Evolutionary conservation across 2,797 vertebrate genomes (phyloP).

Genomic region (Epinephelus coioides): DNA sequence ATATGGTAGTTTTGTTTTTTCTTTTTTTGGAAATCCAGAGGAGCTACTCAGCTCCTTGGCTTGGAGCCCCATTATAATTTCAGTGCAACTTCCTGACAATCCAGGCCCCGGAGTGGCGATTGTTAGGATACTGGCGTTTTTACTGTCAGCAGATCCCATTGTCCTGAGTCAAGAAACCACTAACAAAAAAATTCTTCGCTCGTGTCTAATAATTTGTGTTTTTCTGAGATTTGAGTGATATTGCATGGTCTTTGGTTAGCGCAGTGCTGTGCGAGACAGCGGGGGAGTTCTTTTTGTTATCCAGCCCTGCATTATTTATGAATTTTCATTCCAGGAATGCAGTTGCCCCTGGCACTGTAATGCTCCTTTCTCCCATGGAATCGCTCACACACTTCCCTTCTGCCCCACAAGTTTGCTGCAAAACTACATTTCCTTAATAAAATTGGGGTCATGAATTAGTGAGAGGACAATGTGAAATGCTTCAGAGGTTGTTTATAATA

Average conservation of each 20-base stretch:
- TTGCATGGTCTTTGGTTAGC: slow-evolving; percentile 77
- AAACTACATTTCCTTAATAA: slow-evolving; percentile 73
- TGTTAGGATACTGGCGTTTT: slow-evolving; percentile 59
- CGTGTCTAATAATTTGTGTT: slow-evolving; percentile 74
- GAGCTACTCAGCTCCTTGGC: slow-evolving; percentile 60
- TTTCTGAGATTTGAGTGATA: slow-evolving; percentile 78
- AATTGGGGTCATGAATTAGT: slow-evolving; percentile 78
- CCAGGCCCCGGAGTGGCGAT: slow-evolving; percentile 44
- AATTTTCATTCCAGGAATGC: slow-evolving; percentile 86
- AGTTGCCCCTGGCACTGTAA: slow-evolving; percentile 81
- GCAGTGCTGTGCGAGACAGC: slow-evolving; percentile 71
- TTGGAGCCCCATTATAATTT: slow-evolving; percentile 69
- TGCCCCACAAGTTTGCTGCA: slow-evolving; percentile 61
- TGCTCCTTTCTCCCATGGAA: slow-evolving; percentile 76
- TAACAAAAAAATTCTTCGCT: slow-evolving; percentile 39
- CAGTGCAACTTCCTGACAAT: slow-evolving; percentile 64
- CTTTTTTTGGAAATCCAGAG: slow-evolving; percentile 54
- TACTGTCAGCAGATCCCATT: slow-evolving; percentile 58
- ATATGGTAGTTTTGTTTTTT: slow-evolving; percentile 45
- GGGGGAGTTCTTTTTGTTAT: slow-evolving; percentile 84
- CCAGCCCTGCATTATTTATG: slow-evolving; percentile 86
- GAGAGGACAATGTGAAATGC: slow-evolving; percentile 67
- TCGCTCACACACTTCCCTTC: slow-evolving; percentile 55
- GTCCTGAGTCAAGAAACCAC: slow-evolving; percentile 56
- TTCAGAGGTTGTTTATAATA: slow-evolving; percentile 67